Evolutionary conservation across 35 echinoderm and acorn worm genomes (phyloP).

Genomic region (Ophiothrix spiculata): DNA sequence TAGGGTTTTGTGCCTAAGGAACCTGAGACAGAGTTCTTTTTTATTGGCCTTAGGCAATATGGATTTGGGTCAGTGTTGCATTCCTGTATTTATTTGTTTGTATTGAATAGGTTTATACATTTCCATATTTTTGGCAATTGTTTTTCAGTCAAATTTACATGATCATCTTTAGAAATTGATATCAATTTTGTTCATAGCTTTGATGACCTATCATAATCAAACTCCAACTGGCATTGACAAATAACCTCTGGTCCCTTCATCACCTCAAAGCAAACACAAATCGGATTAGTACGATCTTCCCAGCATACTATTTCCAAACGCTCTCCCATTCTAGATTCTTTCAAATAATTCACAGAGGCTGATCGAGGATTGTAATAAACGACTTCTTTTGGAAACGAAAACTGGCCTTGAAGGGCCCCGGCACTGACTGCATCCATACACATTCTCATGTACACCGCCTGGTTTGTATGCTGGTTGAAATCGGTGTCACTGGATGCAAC

Average conservation of each 20-base stretch:
- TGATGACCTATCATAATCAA: neutral
- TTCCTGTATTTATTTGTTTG: too few species aligned
- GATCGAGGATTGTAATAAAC: neutral
- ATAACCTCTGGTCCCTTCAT: neutral
- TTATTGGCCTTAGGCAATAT: too few species aligned
- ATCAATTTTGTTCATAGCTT: neutral
- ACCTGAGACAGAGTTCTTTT: too few species aligned
- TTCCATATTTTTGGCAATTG: too few species aligned
- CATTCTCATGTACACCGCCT: neutral
- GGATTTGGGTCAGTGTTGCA: too few species aligned
- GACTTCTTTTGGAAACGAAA: neutral
- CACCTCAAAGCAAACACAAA: neutral
- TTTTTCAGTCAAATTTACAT: too few species aligned
- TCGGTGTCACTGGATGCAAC: neutral
- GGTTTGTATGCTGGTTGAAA: neutral
- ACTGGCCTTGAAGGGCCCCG: neutral
- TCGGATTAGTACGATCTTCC: neutral
- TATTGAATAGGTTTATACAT: too few species aligned
- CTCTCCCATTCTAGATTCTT: neutral
- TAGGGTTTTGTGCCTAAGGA: too few species aligned
- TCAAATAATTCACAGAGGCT: neutral
- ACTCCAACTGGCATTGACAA: neutral
- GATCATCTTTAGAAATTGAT: too few species aligned
- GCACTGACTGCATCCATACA: slow-evolving; percentile 4
- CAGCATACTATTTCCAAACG: neutral